These are phyloP conservation scores for Erpobdella octoculata DNA, from an alignment of 2,888 invertebrate species.

Conservation along the genomic window DNA sequence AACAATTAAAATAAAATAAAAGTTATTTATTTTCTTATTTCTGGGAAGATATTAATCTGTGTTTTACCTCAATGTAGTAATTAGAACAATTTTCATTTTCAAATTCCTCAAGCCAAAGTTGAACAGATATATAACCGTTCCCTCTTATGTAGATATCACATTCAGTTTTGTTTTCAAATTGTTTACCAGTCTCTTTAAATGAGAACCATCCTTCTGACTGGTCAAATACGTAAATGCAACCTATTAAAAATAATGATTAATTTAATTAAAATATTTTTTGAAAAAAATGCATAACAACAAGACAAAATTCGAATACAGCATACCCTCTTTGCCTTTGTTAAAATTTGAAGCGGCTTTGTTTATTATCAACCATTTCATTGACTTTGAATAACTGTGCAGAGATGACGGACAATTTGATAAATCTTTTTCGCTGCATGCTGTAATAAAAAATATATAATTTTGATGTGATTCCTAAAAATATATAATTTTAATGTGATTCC, in stretches of 20 bases:
- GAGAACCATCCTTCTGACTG: conserved; percentile 22
- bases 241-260: background rate
- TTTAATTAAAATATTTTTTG: no score
- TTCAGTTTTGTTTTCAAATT: background rate
- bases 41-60: background rate
- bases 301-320: no score
- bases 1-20: background rate
- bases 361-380: conserved; percentile 19
- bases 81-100: conserved; percentile 2
- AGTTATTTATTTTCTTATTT: background rate
- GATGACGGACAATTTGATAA: conserved; percentile 20
- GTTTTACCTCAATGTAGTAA: conserved; percentile 25
- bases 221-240: conserved; percentile 27
- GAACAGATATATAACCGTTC: background rate
- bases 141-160: conserved; percentile 32
- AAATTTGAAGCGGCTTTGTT: conserved; percentile 3
- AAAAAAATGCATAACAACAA: no score
- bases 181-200: conserved; percentile 4
- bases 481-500: no score
- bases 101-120: conserved; percentile 23
- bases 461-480: no score
- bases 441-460: background rate
- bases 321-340: background rate
- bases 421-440: conserved; percentile 19
- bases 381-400: conserved; percentile 21